Conservation (phyloP, 2,113 vertebrate genomes). For the Apus apus region DNA sequence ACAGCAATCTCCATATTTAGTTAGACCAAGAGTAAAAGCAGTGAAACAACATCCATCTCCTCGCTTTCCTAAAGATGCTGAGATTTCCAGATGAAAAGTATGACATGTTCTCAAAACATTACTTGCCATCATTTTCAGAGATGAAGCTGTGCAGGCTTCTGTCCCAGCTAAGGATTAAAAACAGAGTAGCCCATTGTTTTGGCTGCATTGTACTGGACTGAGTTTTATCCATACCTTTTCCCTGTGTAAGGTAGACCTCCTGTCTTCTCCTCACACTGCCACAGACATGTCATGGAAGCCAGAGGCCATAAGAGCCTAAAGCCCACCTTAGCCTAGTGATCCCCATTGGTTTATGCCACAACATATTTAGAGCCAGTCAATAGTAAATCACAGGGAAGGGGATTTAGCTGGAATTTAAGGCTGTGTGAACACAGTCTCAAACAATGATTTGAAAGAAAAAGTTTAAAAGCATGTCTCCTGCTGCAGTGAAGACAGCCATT, state of each 20-base stretch:
- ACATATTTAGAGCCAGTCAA: not conserved
- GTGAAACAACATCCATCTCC: not conserved
- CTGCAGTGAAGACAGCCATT: slow-evolving; percentile 7
- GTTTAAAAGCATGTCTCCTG: not conserved
- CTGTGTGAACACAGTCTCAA: not conserved
- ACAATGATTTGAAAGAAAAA: not conserved
- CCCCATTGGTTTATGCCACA: not conserved
- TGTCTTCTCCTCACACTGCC: not conserved
- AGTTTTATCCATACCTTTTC: not conserved
- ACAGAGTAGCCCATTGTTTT: fast-evolving
- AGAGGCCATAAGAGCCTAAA: not conserved
- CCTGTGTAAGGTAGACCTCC: not conserved
- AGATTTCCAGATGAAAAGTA: not conserved
- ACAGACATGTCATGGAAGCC: not conserved
- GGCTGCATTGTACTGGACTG: not conserved
- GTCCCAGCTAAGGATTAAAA: not conserved
- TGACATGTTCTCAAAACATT: not conserved
- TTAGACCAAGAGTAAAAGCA: not conserved
- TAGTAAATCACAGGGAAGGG: not conserved
- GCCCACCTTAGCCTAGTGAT: not conserved
- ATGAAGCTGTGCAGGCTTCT: not conserved
- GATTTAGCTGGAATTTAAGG: not conserved
- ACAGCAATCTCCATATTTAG: slow-evolving; percentile 22
- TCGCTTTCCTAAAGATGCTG: not conserved
- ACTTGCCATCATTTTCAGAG: not conserved